These are phyloP conservation scores for Dasypogon diadema DNA, from an alignment of 2,888 invertebrate species.

Conservation along the genomic window DNA sequence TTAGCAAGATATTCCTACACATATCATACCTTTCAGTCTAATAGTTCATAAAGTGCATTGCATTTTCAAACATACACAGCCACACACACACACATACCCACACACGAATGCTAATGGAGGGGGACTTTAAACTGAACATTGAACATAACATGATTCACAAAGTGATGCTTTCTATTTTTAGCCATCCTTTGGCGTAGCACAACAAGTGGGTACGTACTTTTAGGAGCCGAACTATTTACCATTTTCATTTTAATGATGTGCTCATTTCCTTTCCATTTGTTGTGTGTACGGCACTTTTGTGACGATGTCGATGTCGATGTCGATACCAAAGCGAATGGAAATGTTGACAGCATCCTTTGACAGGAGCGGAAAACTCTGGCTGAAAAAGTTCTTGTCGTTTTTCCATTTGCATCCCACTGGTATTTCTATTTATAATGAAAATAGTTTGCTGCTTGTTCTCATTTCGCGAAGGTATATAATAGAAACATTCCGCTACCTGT, in stretches of 20 bases:
- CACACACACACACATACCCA: too few relatives aligned
- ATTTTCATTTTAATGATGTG: conserved; percentile 44
- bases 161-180: background rate
- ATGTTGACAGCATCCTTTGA: background rate
- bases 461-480: background rate
- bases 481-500: background rate
- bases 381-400: conserved; percentile 1
- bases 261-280: conserved; percentile 33
- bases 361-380: background rate
- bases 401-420: conserved; percentile 9
- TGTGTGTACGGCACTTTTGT: conserved; percentile 19
- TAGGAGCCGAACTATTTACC: conserved; percentile 23
- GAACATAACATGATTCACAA: conserved; percentile 3
- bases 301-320: background rate
- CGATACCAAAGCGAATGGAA: background rate
- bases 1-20: too few relatives aligned
- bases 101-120: background rate
- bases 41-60: too few relatives aligned
- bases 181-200: background rate
- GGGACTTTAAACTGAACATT: background rate
- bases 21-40: too few relatives aligned
- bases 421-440: conserved; percentile 30
- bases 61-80: too few relatives aligned
- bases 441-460: conserved; percentile 39
- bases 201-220: conserved; percentile 11